These are phyloP conservation scores for Leptodactylus fallax DNA, from an alignment of 2,797 vertebrate species.

Conservation along the genomic window DNA sequence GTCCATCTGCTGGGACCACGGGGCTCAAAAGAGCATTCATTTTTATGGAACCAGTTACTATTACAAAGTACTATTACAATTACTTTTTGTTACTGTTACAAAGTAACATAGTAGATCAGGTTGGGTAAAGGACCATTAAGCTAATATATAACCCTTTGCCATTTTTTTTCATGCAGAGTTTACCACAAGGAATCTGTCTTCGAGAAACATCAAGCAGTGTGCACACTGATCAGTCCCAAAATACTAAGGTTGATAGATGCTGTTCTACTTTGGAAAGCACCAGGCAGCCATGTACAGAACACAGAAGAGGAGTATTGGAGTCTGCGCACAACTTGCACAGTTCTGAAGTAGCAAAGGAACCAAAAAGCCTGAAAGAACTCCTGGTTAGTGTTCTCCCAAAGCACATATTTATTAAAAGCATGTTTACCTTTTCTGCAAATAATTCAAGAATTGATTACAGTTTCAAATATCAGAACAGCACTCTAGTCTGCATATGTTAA, in stretches of 20 bases:
- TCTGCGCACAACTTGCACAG: conserved; percentile 75
- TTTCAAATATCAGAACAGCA: not conserved
- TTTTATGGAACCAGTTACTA: too few relatives aligned
- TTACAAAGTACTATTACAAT: too few relatives aligned
- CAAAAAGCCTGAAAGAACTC: conserved; percentile 89
- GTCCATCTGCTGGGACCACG: too few relatives aligned
- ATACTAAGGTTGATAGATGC: conserved; percentile 79
- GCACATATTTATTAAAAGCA: not conserved
- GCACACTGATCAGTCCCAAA: conserved; percentile 87
- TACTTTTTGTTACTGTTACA: too few relatives aligned
- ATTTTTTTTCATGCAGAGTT: not conserved
- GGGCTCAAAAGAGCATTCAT: too few relatives aligned
- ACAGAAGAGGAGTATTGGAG: conserved; percentile 77
- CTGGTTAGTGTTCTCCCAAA: conserved; percentile 82
- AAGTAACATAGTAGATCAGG: too few relatives aligned
- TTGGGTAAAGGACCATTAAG: too few relatives aligned
- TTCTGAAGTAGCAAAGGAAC: conserved; percentile 77
- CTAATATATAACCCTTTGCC: not conserved
- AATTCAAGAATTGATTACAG: not conserved
- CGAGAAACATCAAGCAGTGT: conserved; percentile 78
- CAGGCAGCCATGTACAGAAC: conserved; percentile 83
- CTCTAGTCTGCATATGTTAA: too few relatives aligned
- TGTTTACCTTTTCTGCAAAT: not conserved
- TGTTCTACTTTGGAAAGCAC: conserved; percentile 78
- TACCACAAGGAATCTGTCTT: conserved; percentile 73